phyloP scores from a whole-genome alignment of 2,888 invertebrate species.

The Stenurella melanura region DNA sequence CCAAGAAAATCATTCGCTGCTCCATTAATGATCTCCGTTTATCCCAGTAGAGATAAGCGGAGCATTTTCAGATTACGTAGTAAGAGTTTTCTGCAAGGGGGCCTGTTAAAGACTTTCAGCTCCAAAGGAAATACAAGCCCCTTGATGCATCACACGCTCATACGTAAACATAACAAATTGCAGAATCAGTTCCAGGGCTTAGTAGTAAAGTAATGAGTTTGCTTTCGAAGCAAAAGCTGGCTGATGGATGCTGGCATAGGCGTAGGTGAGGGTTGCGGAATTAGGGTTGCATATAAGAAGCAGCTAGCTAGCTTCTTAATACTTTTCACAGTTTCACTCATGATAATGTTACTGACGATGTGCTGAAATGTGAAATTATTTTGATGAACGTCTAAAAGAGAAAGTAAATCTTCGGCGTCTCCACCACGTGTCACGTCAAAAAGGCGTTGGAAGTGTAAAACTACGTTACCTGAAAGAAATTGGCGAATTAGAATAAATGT shows the following conservation, averaged over 20 bases:
- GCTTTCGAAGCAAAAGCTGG: conserved; percentile 63
- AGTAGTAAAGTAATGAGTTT: conserved; percentile 69
- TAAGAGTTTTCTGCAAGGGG: conserved; percentile 37
- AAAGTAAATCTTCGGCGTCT: too few relatives aligned
- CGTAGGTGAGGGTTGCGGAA: conserved; percentile 11
- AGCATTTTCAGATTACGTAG: conserved; percentile 44
- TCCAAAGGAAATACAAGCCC: conserved; percentile 65
- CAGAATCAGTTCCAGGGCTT: conserved; percentile 65
- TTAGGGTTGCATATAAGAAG: not conserved
- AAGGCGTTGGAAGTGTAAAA: too few relatives aligned
- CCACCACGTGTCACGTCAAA: too few relatives aligned
- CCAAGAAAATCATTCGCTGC: not conserved
- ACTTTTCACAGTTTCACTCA: too few relatives aligned
- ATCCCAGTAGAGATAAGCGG: conserved; percentile 37
- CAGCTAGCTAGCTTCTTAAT: too few relatives aligned
- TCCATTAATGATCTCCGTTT: conserved; percentile 27
- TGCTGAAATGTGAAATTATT: too few relatives aligned
- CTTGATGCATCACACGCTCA: conserved; percentile 66
- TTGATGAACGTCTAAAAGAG: too few relatives aligned
- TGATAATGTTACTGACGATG: too few relatives aligned
- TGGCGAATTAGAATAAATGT: too few relatives aligned
- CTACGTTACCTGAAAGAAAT: too few relatives aligned
- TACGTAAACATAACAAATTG: conserved; percentile 68
- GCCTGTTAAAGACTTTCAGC: conserved; percentile 59
- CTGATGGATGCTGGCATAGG: conserved; percentile 55